Percentiles rank a stretch among this genome's conserved stretches.
phyloP scores from a whole-genome alignment of 2,797 vertebrate genomes.

The Malacoctenus gilli region DNA sequence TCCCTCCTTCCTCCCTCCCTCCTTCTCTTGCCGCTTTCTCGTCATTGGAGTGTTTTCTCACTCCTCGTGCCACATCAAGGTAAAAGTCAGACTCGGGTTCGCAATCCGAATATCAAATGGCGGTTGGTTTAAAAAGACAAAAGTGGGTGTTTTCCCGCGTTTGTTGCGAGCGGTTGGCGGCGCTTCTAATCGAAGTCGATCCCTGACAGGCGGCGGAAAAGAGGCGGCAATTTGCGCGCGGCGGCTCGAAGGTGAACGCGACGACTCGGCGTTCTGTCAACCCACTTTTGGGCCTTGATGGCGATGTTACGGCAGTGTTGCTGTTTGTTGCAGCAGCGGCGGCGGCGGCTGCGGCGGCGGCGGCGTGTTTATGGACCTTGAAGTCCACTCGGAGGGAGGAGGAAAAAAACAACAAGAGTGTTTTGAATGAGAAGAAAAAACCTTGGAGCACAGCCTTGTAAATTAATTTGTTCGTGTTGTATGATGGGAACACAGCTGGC shows the following conservation, averaged over 20 bases:
- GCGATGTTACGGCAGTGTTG: constrained; percentile 73
- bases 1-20: no score
- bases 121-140: constrained; percentile 56
- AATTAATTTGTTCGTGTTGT: constrained; percentile 99
- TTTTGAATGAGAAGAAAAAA: constrained; percentile 82
- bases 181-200: constrained; percentile 51
- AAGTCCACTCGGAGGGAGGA: constrained; percentile 74
- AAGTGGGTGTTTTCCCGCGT: constrained; percentile 55
- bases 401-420: constrained; percentile 68
- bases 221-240: constrained; percentile 26
- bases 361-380: constrained; percentile 78
- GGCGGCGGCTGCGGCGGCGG: constrained; percentile 73
- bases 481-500: constrained; percentile 99
- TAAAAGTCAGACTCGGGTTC: constrained; percentile 60
- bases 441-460: constrained; percentile 93
- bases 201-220: constrained; percentile 44
- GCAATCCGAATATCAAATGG: constrained; percentile 73
- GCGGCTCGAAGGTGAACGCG: constrained; percentile 60
- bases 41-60: constrained; percentile 57
- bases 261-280: constrained; percentile 55
- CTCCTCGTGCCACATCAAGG: constrained; percentile 72
- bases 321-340: constrained; percentile 76
- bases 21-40: no score
- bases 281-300: constrained; percentile 69
- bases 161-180: constrained; percentile 39